These are phyloP conservation scores for Macquaria ambigua DNA, from an alignment of 2,113 vertebrate genomes.

Conservation along the genomic window DNA sequence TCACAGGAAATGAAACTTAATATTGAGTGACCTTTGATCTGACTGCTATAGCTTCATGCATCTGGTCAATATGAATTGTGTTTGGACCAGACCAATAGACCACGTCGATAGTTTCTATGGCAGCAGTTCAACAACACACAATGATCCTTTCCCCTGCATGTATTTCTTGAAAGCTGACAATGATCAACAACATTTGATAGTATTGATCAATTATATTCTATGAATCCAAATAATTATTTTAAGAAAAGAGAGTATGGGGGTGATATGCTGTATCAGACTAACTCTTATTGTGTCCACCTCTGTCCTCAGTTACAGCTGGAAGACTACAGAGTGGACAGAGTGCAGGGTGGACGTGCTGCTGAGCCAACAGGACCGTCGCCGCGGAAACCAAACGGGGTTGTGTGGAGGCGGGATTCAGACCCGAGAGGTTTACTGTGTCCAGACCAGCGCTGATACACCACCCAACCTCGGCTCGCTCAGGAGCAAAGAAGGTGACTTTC, in stretches of 20 bases:
- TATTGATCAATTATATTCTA: neutral
- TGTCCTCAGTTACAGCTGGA: slow-evolving; percentile 90
- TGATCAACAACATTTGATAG: neutral
- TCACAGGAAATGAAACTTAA: neutral
- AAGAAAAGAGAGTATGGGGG: neutral
- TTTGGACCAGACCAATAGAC: slow-evolving; percentile 7
- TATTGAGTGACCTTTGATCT: neutral
- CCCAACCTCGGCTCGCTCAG: slow-evolving; percentile 85
- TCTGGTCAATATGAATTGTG: slow-evolving; percentile 11
- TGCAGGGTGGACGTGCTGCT: slow-evolving; percentile 94
- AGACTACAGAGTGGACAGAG: slow-evolving; percentile 93
- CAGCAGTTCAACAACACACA: neutral
- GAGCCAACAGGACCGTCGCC: slow-evolving; percentile 95
- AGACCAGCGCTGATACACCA: slow-evolving; percentile 83
- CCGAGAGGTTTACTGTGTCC: slow-evolving; percentile 92
- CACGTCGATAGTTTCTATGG: neutral
- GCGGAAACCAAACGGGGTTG: slow-evolving; percentile 93
- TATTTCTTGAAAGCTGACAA: neutral
- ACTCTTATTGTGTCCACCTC: slow-evolving; percentile 4
- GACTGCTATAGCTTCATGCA: neutral
- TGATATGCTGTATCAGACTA: neutral
- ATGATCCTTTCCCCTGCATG: neutral
- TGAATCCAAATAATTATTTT: neutral
- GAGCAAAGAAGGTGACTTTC: slow-evolving; percentile 91
- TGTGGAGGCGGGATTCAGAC: slow-evolving; percentile 95